A percentile compares a stretch with the other conserved stretches of the same genome.
phyloP scores from a whole-genome alignment of 2,888 invertebrate genomes.

The Camptogramma bilineatum region DNA sequence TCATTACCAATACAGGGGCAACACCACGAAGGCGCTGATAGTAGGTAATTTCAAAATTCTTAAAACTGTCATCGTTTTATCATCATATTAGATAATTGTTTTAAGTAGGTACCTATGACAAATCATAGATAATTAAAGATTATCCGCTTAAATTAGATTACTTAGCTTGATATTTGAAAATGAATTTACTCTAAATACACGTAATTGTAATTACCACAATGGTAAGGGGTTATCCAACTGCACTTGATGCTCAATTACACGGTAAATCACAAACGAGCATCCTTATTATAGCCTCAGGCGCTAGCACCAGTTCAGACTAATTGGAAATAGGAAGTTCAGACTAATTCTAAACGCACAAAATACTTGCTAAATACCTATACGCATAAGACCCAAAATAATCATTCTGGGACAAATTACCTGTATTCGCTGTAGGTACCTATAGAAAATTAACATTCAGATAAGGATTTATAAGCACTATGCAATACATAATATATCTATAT shows the following conservation, averaged over 20 bases:
- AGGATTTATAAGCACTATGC: too few species aligned
- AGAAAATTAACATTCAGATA: too few species aligned
- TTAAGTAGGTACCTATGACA: neutral
- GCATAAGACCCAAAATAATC: too few species aligned
- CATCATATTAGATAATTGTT: neutral
- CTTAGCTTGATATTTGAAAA: neutral
- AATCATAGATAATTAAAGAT: neutral
- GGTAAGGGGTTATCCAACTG: slow-evolving; percentile 4
- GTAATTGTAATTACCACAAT: slow-evolving; percentile 1
- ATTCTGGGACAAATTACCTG: too few species aligned
- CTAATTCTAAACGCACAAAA: too few species aligned
- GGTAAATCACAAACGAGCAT: slow-evolving; percentile 8
- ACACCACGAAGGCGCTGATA: too few species aligned
- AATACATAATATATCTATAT: too few species aligned
- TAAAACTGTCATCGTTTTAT: too few species aligned
- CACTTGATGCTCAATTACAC: neutral
- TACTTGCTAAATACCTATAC: too few species aligned
- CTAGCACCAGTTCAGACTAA: neutral
- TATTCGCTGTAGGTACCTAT: too few species aligned
- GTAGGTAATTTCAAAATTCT: too few species aligned
- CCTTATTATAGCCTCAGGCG: neutral
- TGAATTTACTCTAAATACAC: neutral
- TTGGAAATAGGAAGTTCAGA: neutral
- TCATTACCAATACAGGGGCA: too few species aligned
- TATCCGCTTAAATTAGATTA: neutral